phyloP scores from a whole-genome alignment of 2,888 invertebrate species.

The Leptinotarsa peninsularis region DNA sequence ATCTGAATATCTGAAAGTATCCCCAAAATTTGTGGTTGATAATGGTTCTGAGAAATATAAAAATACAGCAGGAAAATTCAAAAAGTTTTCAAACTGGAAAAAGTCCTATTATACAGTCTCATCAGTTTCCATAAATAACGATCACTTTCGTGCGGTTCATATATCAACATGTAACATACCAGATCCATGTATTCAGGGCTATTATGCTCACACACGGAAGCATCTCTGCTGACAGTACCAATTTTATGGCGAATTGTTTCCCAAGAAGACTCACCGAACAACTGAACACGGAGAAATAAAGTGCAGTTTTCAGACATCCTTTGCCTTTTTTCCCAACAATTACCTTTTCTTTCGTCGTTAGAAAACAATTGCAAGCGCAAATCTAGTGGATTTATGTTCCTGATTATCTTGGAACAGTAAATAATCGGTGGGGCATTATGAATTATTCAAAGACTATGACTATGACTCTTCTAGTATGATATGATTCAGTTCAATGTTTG shows the following conservation, averaged over 20 bases:
- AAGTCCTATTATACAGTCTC: too few species aligned
- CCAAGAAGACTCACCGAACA: constrained; percentile 27
- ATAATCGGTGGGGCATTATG: background rate
- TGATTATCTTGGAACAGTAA: background rate
- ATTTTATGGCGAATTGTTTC: constrained; percentile 29
- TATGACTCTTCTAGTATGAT: too few species aligned
- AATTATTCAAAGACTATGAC: constrained; percentile 1
- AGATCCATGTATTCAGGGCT: background rate
- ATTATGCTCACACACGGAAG: constrained; percentile 7
- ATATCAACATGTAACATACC: background rate
- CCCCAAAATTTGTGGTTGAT: too few species aligned
- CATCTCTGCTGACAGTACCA: constrained; percentile 15
- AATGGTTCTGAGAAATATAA: too few species aligned
- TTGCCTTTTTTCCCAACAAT: constrained; percentile 11
- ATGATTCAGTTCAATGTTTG: too few species aligned
- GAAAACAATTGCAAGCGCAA: constrained; percentile 10
- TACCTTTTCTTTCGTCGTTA: constrained; percentile 13
- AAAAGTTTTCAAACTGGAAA: too few species aligned
- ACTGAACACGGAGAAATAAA: constrained; percentile 18
- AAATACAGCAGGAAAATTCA: too few species aligned
- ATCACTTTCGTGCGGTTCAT: too few species aligned
- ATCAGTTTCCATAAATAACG: too few species aligned
- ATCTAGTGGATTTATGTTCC: constrained; percentile 4
- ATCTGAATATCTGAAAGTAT: too few species aligned
- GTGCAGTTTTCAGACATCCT: constrained; percentile 8